Percentiles rank a stretch among this genome's conserved stretches.
phyloP scores from a whole-genome alignment of 2,797 vertebrate species.

The Apodemus agrarius region DNA sequence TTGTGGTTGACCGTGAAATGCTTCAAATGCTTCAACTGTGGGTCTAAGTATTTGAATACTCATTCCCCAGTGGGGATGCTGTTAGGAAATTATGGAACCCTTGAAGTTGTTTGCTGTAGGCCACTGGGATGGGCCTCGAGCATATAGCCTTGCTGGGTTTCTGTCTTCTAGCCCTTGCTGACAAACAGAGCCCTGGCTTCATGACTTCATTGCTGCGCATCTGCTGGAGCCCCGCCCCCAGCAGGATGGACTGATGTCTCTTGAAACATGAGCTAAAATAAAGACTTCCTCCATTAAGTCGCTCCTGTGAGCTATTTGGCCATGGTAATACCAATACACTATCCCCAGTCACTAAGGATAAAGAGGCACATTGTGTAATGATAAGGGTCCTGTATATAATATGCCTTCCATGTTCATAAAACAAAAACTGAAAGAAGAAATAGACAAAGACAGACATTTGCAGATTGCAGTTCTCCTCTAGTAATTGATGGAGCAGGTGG shows the following conservation, averaged over 20 bases:
- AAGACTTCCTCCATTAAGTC: background rate
- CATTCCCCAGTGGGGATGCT: background rate
- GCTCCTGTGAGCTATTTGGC: background rate
- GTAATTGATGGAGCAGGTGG: background rate
- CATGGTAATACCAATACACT: background rate
- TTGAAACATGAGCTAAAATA: background rate
- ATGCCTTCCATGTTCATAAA: background rate
- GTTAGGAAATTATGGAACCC: background rate
- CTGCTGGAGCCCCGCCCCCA: background rate
- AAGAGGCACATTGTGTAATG: background rate
- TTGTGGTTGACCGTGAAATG: background rate
- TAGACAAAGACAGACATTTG: background rate
- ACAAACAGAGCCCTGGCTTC: background rate
- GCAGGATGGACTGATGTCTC: background rate
- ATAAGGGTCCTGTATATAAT: background rate
- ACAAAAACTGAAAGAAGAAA: conserved; percentile 22
- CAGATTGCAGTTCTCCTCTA: background rate
- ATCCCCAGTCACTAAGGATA: background rate
- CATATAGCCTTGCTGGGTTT: background rate
- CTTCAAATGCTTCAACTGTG: background rate
- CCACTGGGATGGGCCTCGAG: background rate
- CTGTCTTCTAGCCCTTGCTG: background rate
- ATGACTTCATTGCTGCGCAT: rapidly evolving
- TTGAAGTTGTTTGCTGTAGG: background rate
- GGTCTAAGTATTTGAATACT: background rate